Base-by-base conservation (phyloP, 2,888 invertebrate genomes). In the Conchocele bisecta region DNA sequence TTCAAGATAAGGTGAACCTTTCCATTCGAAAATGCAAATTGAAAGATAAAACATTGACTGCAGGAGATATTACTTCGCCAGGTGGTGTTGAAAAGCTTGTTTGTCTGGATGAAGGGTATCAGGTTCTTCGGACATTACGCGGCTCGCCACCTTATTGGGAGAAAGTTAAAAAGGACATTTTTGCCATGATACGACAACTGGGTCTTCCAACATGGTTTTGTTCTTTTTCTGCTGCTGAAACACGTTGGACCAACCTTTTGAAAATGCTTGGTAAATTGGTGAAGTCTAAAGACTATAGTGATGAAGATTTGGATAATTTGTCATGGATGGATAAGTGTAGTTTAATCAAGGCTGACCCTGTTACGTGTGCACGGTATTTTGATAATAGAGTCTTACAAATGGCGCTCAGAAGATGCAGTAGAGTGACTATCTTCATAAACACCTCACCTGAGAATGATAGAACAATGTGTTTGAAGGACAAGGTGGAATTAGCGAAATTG, bases 111-210 rank as follows among this genome's bases (percentile, higher is more conserved):
- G 44, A 44, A 44, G 44, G 44, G 6, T 48, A 41, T 20, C 50
- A 35, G 37, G 67, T 72, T 33, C 69, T 76, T 20, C 13, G 69
- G 33, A 66, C 59, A 33, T 39, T 73, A 53, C 20, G 72, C 22
- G 72, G 72, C 26, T 70, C 76, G 35, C 70, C 70, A 37, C 72
- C 75, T n/a, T 72, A 72, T 39, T 68, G 65, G 71, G 68, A 75
- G 67, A 26, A 35, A 50, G 59, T 61, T 13, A 75, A 70, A 39
- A 56, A 50, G 22, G 69, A 60, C 29, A 24, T 69, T 11, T 69
- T 69, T 53, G 48, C 56, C 26, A 71, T 71, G 65, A 44, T 71
- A 42, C 28, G 70, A 6, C 70, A 71, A 37, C 44, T 63, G 22
- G 64, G 63, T 11, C 17, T 42, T 37, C 67, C 72, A 2, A 61